Percentiles rank a stretch among this genome's conserved stretches.
Evolutionary conservation across 1,140 invertebrate species (phyloP).

Genomic region (Rhyzopertha dominica): DNA sequence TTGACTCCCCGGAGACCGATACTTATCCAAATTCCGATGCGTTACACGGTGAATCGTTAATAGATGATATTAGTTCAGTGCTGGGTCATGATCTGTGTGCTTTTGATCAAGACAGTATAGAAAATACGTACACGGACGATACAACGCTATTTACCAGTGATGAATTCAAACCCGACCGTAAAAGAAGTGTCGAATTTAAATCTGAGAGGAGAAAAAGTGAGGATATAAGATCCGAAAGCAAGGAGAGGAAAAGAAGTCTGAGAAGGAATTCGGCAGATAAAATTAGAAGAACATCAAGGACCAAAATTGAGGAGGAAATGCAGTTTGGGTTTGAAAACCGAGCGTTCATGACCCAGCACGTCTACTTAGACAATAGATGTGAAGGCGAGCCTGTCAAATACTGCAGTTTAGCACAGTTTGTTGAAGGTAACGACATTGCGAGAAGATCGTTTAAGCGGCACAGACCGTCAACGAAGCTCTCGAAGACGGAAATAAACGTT

Average conservation of each 20-base stretch:
- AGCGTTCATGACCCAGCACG: conserved; percentile 50
- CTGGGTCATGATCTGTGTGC: conserved; percentile 60
- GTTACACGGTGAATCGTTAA: conserved; percentile 66
- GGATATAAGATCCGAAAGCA: conserved; percentile 45
- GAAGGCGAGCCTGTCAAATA: conserved; percentile 55
- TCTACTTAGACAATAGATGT: conserved; percentile 52
- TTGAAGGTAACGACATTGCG: conserved; percentile 71
- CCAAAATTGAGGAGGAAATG: conserved; percentile 47
- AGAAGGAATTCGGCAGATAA: conserved; percentile 45
- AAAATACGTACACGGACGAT: conserved; percentile 60
- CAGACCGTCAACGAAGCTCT: conserved; percentile 25
- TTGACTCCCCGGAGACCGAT: conserved; percentile 77
- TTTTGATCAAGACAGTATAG: conserved; percentile 56
- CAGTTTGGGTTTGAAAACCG: conserved; percentile 65
- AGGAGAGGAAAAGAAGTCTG: conserved; percentile 45
- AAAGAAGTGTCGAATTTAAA: conserved; percentile 49
- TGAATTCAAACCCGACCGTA: too few species aligned
- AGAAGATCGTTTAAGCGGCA: conserved; percentile 61
- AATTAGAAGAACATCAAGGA: conserved; percentile 46
- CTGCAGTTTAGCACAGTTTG: conserved; percentile 70
- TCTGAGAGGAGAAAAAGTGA: conserved; percentile 27
- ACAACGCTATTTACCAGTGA: conserved; percentile 60
- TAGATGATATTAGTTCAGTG: conserved; percentile 71
- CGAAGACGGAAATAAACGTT: conserved; percentile 41
- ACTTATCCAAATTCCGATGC: conserved; percentile 61